These are phyloP conservation scores for Lipophrys pholis DNA, from an alignment of 2,113 vertebrate genomes.

Conservation along the genomic window DNA sequence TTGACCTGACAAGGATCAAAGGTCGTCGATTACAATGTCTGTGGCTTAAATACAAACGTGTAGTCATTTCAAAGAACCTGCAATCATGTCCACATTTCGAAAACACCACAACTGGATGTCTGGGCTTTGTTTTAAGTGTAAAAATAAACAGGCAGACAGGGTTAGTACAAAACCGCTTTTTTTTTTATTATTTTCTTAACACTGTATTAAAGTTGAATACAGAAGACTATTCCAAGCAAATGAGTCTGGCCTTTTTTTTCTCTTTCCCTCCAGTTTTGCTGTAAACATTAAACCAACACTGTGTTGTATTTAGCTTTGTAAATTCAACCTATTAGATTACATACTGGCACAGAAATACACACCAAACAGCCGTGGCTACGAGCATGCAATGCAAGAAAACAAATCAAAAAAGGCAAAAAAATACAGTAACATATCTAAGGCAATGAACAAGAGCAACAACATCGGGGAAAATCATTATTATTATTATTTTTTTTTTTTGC, in stretches of 20 bases:
- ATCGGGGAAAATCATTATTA: conserved; percentile 25
- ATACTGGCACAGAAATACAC: conserved; percentile 65
- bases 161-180: conserved; percentile 75
- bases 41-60: no score
- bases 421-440: conserved; percentile 63
- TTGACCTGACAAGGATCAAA: no score
- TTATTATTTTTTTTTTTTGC: conserved; percentile 46
- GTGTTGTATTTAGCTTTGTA: conserved; percentile 47
- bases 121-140: conserved; percentile 21
- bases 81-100: no score
- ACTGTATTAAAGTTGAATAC: conserved; percentile 72
- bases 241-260: conserved; percentile 25
- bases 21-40: no score
- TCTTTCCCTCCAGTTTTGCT: conserved; percentile 30
- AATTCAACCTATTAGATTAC: conserved; percentile 33
- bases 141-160: conserved; percentile 15
- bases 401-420: background rate
- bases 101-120: background rate
- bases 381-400: conserved; percentile 60
- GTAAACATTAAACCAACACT: conserved; percentile 75
- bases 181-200: conserved; percentile 75
- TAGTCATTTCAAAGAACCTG: no score
- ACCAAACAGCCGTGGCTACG: conserved; percentile 57
- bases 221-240: conserved; percentile 55
- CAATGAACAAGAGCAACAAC: conserved; percentile 43